Evolutionary conservation across 2,888 invertebrate species (phyloP), one percentile per base, ranked within the genome.

Genomic region (Aromia moschata): DNA sequence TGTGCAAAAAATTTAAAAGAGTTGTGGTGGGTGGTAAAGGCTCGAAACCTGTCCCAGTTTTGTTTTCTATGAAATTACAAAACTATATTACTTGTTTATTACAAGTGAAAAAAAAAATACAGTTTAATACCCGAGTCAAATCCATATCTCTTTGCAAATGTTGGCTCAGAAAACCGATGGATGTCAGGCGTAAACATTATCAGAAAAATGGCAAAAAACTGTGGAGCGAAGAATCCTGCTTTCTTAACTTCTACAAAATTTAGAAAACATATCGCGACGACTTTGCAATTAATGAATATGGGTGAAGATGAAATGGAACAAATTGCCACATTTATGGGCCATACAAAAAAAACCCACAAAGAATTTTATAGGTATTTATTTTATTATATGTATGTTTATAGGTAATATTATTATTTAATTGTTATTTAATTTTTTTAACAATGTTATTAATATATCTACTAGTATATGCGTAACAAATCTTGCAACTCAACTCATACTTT

Each of bases 21-120:
- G 52, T 68, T 2, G 55, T 69, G 12, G 55, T 52, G 17, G 56
- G 54, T 38, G 68, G 66, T 33, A 68, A 69, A 58, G 66, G 69
- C 11, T 60, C 10, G 10, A 63, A 58, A 54, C 55, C 62, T 9
- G 58, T 63, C 10, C 45, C 67, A 16, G 65, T 69, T 15, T 43
- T 69, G 30, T 69, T 67, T 20, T 33, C 62, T 4, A 60, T 30
- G 53, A 38, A 41, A 41, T 17, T 58, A 2, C 64, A 65, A 60
- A 45, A 49, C 45, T 65, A 58, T 58, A 55, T 67, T n/a, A 16
- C 47, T 16, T 46, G 33, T 4, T 25, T 58, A 37, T 30, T 62
- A 12, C 37, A 37, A 33, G 2, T 56, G 5, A 12, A 60, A 49
- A 30, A 56, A 41, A 31, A 41, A 15, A 53, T 56, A 37, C 41